phyloP scores from a whole-genome alignment of 2,888 invertebrate genomes.

The Clusia tigrina region DNA sequence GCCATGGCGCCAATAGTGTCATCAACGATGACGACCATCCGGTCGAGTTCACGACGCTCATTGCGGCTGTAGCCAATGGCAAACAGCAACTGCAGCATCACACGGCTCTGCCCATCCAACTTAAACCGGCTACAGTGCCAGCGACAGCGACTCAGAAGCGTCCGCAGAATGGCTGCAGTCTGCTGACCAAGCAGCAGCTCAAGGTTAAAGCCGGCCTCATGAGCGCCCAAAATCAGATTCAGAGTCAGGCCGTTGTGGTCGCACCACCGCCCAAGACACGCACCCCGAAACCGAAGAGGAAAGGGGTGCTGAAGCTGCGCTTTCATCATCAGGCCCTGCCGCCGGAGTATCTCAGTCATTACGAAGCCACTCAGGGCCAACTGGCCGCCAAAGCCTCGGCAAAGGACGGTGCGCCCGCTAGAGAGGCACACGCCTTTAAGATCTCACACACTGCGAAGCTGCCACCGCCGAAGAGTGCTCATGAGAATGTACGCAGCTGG shows the following conservation, averaged over 20 bases:
- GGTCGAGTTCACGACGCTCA: slow-evolving; percentile 49
- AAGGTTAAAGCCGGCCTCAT: slow-evolving; percentile 55
- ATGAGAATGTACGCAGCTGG: slow-evolving; percentile 78
- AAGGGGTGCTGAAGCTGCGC: slow-evolving; percentile 76
- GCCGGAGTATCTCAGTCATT: slow-evolving; percentile 80
- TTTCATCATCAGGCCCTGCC: slow-evolving; percentile 84
- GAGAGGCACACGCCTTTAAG: slow-evolving; percentile 41
- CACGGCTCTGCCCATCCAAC: slow-evolving; percentile 22
- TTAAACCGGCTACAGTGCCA: background rate
- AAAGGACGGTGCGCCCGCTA: slow-evolving; percentile 2
- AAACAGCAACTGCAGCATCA: slow-evolving; percentile 23
- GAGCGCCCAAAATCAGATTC: slow-evolving; percentile 42
- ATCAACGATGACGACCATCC: slow-evolving; percentile 58
- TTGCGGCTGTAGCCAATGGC: slow-evolving; percentile 30
- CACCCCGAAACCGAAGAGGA: slow-evolving; percentile 35
- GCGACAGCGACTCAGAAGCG: slow-evolving; percentile 3
- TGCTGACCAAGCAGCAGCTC: slow-evolving; percentile 54
- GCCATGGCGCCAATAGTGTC: slow-evolving; percentile 59
- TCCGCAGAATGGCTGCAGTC: slow-evolving; percentile 45
- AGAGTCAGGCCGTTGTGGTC: slow-evolving; percentile 23
- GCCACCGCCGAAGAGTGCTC: slow-evolving; percentile 65
- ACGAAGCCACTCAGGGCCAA: slow-evolving; percentile 73
- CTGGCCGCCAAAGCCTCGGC: slow-evolving; percentile 31
- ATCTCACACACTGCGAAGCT: slow-evolving; percentile 33
- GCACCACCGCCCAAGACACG: slow-evolving; percentile 20